A percentile compares a stretch with the other conserved stretches of the same genome.
Conservation (phyloP, 2,888 invertebrate genomes). For the Selenia dentaria region DNA sequence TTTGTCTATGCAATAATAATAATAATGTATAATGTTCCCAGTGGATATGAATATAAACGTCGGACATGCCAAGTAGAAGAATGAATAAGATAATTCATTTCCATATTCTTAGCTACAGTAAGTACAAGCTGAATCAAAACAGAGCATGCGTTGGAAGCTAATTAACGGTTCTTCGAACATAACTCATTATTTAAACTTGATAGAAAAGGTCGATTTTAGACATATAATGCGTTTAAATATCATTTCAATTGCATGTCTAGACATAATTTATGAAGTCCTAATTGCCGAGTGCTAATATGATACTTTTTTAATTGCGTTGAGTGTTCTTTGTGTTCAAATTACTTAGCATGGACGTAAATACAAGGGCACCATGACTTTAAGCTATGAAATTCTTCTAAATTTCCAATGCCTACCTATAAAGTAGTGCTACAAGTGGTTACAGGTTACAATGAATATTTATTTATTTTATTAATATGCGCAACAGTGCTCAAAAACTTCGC, state of each 20-base stretch:
- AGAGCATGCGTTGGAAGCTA: constrained; percentile 1
- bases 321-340: background rate
- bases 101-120: no score
- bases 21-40: no score
- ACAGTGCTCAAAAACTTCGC: no score
- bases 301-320: background rate
- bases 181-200: constrained; percentile 21
- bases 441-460: no score
- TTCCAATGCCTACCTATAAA: no score
- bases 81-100: background rate
- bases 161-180: constrained; percentile 17
- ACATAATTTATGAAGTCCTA: constrained; percentile 14
- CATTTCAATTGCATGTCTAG: constrained; percentile 20
- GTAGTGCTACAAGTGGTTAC: no score
- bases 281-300: constrained; percentile 3
- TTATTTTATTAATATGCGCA: background rate
- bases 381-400: background rate
- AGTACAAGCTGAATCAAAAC: no score
- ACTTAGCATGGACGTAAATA: background rate
- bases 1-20: no score
- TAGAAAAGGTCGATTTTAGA: constrained; percentile 26
- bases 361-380: constrained; percentile 2
- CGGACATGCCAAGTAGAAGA: background rate
- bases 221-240: constrained; percentile 14
- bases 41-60: no score